Evolutionary conservation across 2,797 vertebrate genomes (phyloP).

Genomic region (Craterocephalus amniculus): DNA sequence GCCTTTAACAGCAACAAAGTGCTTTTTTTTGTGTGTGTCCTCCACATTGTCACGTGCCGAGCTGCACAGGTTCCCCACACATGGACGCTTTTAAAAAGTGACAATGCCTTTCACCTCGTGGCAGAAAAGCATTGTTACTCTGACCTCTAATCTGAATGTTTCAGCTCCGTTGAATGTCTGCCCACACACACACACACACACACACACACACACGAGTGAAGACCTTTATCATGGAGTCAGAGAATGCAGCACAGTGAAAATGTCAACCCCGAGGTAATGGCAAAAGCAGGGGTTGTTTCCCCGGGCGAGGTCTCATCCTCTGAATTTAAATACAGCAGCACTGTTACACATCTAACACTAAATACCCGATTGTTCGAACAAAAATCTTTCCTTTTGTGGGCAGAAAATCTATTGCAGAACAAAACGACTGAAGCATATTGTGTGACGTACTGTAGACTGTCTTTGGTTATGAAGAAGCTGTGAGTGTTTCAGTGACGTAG

Average conservation of each 20-base stretch:
- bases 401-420: conserved; percentile 17
- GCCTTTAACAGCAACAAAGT: conserved; percentile 7
- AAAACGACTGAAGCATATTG: conserved; percentile 24
- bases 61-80: background rate
- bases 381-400: conserved; percentile 4
- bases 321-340: background rate
- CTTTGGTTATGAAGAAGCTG: conserved; percentile 22
- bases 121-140: conserved; percentile 13
- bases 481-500: conserved; percentile 30
- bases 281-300: background rate
- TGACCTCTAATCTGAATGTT: conserved; percentile 21
- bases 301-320: background rate
- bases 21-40: background rate
- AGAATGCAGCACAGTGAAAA: conserved; percentile 19
- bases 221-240: conserved; percentile 19
- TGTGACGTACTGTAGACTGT: conserved; percentile 11
- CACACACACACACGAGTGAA: background rate
- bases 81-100: conserved; percentile 3
- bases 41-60: background rate
- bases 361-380: conserved; percentile 33
- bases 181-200: background rate
- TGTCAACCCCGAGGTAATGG: conserved; percentile 15
- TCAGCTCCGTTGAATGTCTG: conserved; percentile 25
- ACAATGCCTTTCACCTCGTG: conserved; percentile 8
- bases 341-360: background rate